A percentile compares a stretch with the other conserved stretches of the same genome.
phyloP scores from a whole-genome alignment of 30 jellyfish, hydroid and myxozoan genomes.

The Sanderia malayensis region DNA sequence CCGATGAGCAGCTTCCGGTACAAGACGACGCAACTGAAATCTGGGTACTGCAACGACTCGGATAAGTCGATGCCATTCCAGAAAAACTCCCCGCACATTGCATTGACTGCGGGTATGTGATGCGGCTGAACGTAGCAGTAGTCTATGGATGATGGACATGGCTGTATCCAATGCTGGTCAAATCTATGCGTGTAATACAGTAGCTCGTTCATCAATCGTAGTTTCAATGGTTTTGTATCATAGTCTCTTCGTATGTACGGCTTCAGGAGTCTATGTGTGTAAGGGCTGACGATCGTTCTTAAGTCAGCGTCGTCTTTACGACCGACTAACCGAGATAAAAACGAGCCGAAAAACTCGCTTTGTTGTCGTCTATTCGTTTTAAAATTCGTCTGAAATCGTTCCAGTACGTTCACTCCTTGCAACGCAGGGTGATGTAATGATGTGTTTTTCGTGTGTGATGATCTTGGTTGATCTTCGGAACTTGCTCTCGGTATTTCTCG shows the following conservation, averaged over 20 bases:
- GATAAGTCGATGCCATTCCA: slow-evolving; percentile 97
- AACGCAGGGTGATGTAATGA: slow-evolving; percentile 93
- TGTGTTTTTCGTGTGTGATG: neutral
- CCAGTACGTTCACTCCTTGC: slow-evolving; percentile 86
- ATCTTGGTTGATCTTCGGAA: slow-evolving; percentile 3
- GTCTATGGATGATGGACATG: slow-evolving; percentile 83
- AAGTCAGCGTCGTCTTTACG: slow-evolving; percentile 49
- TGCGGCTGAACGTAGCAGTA: slow-evolving; percentile 99
- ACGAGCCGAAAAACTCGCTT: slow-evolving; percentile 11
- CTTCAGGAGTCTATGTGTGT: slow-evolving; percentile 89
- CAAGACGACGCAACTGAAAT: slow-evolving; percentile 94
- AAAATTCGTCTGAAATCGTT: slow-evolving; percentile 37
- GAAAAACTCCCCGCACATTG: slow-evolving; percentile 94
- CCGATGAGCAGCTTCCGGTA: slow-evolving; percentile 89
- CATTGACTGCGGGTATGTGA: slow-evolving; percentile 97
- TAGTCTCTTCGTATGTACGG: slow-evolving; percentile 98
- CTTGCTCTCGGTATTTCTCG: slow-evolving; percentile 40
- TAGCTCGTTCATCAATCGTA: slow-evolving; percentile 63
- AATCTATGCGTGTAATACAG: slow-evolving; percentile 54
- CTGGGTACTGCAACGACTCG: slow-evolving; percentile 96
- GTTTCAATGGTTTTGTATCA: slow-evolving; percentile 66
- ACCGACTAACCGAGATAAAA: slow-evolving; percentile 74
- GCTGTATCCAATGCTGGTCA: slow-evolving; percentile 69
- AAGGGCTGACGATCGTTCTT: slow-evolving; percentile 90
- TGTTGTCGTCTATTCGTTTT: neutral